Base-by-base conservation (phyloP, 2,888 invertebrate species). In the Nesidiocoris tenuis region DNA sequence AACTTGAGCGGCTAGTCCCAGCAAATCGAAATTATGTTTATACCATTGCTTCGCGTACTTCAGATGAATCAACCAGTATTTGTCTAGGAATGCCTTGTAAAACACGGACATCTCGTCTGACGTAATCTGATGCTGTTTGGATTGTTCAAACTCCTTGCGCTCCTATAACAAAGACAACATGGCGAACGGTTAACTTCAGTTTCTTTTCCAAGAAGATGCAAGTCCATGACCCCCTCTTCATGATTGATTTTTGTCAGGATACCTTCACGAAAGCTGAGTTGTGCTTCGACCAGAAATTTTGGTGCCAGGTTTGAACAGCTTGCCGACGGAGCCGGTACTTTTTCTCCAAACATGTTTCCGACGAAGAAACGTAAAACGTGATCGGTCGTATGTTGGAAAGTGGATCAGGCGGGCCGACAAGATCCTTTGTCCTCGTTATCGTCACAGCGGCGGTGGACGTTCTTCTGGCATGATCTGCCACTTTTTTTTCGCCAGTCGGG, bases 81-180 rank as follows among this genome's bases (percentile, higher is more conserved):
- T 90, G 83, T 95, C 92, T 16, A 95, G 85, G 83, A 95, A 95
- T 66, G 87, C 84, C 85, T 93, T 94, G 82, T 95, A 95, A 84
- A 95, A 95, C 22, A 90, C 88, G 81, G 95, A 94, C 91, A 95
- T 92, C 84, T 93, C 91, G 84, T 94, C 93, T 0, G 93, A 90
- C 2, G 89, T 88, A 21, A 91, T 82, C 59, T 87, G 88, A 72
- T 86, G 85, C 79, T 87, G 84, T 25, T 84, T 84, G 61, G 82
- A 80, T 16, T 81, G 79, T 24, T 79, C 77, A 79, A 82, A 86
- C 78, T 82, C 80, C 75, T 84, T 84, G 57, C 84, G 82, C 81
- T 85, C 85, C 86, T 86, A 79, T 61, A n/a, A n/a, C n/a, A 81
- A 82, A 72, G 12, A 39, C 12, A 59, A 59, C 19, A 65, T 39